These are phyloP conservation scores for Xestia c-nigrum DNA, from an alignment of 2,888 invertebrate genomes.

Conservation along the genomic window DNA sequence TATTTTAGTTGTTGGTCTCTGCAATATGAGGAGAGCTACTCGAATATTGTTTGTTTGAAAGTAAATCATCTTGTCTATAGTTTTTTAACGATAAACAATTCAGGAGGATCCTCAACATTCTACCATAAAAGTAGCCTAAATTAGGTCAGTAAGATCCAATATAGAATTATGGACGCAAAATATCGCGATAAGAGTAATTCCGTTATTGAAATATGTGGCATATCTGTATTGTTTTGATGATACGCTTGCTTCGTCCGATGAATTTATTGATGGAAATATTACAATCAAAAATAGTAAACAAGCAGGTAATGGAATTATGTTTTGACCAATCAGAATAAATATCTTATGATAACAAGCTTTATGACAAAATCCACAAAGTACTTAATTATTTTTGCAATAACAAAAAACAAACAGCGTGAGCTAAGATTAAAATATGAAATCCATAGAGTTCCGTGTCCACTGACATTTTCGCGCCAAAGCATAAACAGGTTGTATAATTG, in stretches of 20 bases:
- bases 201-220: conserved; percentile 23
- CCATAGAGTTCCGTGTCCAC: conserved; percentile 37
- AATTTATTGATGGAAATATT: conserved; percentile 10
- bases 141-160: conserved; percentile 21
- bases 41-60: not conserved
- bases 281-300: not conserved
- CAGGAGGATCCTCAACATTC: not conserved
- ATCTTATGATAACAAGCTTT: not conserved
- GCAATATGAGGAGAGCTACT: not conserved
- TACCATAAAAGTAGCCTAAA: not conserved
- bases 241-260: conserved; percentile 18
- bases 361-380: not conserved
- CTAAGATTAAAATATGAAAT: conserved; percentile 16
- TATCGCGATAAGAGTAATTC: conserved; percentile 24
- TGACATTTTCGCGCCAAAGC: conserved; percentile 41
- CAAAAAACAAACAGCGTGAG: not conserved
- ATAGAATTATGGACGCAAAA: conserved; percentile 3
- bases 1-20: conserved; percentile 29
- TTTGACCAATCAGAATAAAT: not conserved
- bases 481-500: conserved; percentile 41
- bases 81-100: not conserved
- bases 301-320: not conserved
- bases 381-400: not conserved
- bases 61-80: not conserved
- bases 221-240: conserved; percentile 43